Conservation (phyloP, 53 echinoderm and acorn worm genomes). For the Crossaster papposus region DNA sequence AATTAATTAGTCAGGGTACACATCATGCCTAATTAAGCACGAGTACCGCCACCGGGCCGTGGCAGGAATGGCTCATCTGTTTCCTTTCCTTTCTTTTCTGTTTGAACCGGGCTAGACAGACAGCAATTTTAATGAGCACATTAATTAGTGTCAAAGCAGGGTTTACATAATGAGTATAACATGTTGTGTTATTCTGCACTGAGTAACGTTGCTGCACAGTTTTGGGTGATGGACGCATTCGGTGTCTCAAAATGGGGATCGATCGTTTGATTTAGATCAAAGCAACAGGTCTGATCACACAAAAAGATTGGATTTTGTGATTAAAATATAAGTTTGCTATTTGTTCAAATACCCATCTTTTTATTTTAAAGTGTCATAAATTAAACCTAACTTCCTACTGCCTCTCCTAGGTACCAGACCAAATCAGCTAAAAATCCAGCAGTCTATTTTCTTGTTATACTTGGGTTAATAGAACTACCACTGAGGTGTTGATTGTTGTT, state of each 20-base stretch:
- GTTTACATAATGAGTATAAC: not conserved
- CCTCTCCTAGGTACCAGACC: too few relatives aligned
- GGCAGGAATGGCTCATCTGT: not conserved
- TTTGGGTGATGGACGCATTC: too few relatives aligned
- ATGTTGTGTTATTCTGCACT: not conserved
- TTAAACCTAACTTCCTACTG: too few relatives aligned
- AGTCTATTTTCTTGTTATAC: too few relatives aligned
- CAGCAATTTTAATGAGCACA: too few relatives aligned
- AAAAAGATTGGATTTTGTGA: not conserved
- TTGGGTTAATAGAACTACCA: too few relatives aligned
- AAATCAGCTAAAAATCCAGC: too few relatives aligned
- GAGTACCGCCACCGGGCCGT: not conserved
- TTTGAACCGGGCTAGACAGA: not conserved
- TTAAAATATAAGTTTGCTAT: not conserved
- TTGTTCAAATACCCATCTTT: not conserved
- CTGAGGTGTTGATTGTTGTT: too few relatives aligned
- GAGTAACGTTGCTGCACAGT: not conserved
- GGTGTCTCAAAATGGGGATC: too few relatives aligned
- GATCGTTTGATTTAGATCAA: too few relatives aligned
- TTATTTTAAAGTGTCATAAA: too few relatives aligned
- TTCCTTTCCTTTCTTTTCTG: not conserved
- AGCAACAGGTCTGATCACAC: not conserved
- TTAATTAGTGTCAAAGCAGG: not conserved
- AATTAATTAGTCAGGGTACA: constrained; percentile 34
- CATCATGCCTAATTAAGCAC: constrained; percentile 32